These are phyloP conservation scores for Sturnus vulgaris DNA, from an alignment of 2,113 vertebrate genomes.

Conservation along the genomic window DNA sequence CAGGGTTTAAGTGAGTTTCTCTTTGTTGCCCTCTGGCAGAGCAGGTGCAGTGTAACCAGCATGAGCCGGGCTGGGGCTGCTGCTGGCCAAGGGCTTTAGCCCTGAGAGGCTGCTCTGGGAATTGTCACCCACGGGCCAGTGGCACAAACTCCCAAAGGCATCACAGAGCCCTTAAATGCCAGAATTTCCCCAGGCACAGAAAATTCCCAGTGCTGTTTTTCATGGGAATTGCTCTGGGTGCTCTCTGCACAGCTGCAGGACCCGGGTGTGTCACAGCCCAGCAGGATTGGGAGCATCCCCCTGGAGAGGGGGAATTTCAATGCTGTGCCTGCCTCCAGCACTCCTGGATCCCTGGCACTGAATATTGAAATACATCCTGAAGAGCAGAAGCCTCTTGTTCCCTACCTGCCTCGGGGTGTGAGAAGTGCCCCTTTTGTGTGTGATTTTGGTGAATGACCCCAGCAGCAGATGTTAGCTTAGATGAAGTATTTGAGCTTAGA, in stretches of 20 bases:
- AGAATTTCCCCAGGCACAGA: background rate
- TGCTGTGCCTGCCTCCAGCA: background rate
- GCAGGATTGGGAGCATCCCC: background rate
- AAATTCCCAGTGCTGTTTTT: background rate
- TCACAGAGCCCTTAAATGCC: background rate
- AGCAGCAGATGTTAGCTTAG: background rate
- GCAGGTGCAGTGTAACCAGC: background rate
- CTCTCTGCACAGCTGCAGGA: background rate
- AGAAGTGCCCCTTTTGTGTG: background rate
- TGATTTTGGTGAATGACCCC: background rate
- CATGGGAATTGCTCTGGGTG: background rate
- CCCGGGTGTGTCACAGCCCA: background rate
- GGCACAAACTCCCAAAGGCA: background rate
- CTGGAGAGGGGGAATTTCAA: background rate
- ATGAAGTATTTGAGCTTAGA: background rate
- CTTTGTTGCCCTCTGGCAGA: background rate
- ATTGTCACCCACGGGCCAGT: background rate
- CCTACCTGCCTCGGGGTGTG: background rate
- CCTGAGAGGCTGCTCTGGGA: background rate
- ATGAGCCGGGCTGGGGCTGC: background rate
- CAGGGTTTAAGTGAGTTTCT: background rate
- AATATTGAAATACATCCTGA: background rate
- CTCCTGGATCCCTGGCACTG: background rate
- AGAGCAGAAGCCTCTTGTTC: background rate
- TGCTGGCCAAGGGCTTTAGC: background rate